Evolutionary conservation across 2,113 vertebrate species (phyloP), one percentile per base, ranked within the genome.

Genomic region (Eublepharis macularius): DNA sequence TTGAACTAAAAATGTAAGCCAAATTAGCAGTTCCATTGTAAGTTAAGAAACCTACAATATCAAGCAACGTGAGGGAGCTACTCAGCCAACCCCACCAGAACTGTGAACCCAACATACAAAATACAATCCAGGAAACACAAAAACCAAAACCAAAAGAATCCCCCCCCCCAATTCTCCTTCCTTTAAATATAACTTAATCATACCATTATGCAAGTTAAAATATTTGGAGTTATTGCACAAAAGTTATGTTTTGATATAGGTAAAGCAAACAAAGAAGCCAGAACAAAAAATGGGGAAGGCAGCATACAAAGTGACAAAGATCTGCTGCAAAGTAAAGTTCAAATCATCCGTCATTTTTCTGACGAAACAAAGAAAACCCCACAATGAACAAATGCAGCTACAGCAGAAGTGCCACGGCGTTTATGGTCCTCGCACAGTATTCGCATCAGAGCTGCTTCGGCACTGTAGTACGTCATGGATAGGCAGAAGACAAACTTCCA

Each of bases 161-260:
- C 60, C 19, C 60, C 8, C 6, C 57, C 6, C 57, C 51, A 87
- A 90, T 88, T 96, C 94, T 94, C 92, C 88, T 94, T 93, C 94
- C 95, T 92, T 96, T 96, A 95, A 96, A 96, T 96, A 96, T 95
- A 96, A 96, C 97, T 97, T 96, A 96, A 29, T 63, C 91, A 90
- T 95, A 96, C 95, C 94, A 96, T 96, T 94, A 97, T 88, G 95
- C 98, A 98, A 98, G 98, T 98, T 97, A 98, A 96, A 96, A 97
- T 69, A 96, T 94, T 97, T 93, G 94, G 93, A 96, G 95, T 97
- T 98, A 99, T 98, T 99, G 98, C 98, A 99, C 98, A 97, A 98
- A 97, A 97, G 91, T 97, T 96, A 97, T 87, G 90, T 94, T 89
- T 94, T 94, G 86, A 91, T 96, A 96, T 96, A 95, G 97, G 97